A percentile compares a stretch with the other conserved stretches of the same genome.
These are phyloP conservation scores for Pteropus rufus DNA, from an alignment of 2,797 vertebrate species.

Conservation along the genomic window DNA sequence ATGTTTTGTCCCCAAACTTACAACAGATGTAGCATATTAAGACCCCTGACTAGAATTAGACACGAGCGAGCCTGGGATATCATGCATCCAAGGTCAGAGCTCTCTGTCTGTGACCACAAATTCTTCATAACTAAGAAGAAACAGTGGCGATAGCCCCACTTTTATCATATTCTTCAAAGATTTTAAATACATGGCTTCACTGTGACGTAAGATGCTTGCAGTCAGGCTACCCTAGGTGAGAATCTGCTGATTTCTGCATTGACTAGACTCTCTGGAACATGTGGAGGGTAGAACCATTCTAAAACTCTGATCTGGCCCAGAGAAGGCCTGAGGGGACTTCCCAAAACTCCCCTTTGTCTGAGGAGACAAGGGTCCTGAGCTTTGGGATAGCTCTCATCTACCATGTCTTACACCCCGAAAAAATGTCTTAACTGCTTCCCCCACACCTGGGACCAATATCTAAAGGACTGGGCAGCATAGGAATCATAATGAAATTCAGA, in stretches of 20 bases:
- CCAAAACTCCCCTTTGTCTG: not conserved
- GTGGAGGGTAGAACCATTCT: accelerated
- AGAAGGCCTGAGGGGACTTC: not conserved
- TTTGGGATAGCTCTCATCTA: not conserved
- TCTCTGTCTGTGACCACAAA: not conserved
- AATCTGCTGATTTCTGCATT: not conserved
- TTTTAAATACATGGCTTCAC: accelerated
- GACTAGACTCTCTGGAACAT: not conserved
- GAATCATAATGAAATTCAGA: accelerated
- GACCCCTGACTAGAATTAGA: not conserved
- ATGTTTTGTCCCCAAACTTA: not conserved
- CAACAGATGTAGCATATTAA: accelerated
- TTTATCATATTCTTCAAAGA: not conserved
- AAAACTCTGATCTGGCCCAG: not conserved
- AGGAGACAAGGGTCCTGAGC: not conserved
- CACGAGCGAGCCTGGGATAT: not conserved
- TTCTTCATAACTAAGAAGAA: not conserved
- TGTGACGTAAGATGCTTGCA: accelerated
- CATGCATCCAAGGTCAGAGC: accelerated
- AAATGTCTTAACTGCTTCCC: too few relatives aligned
- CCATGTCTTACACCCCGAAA: not conserved
- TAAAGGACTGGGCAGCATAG: accelerated
- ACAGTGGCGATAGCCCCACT: accelerated
- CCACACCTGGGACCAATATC: not conserved
- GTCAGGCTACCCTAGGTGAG: not conserved